phyloP scores from a whole-genome alignment of 2,113 vertebrate genomes.

The Scophthalmus maximus region DNA sequence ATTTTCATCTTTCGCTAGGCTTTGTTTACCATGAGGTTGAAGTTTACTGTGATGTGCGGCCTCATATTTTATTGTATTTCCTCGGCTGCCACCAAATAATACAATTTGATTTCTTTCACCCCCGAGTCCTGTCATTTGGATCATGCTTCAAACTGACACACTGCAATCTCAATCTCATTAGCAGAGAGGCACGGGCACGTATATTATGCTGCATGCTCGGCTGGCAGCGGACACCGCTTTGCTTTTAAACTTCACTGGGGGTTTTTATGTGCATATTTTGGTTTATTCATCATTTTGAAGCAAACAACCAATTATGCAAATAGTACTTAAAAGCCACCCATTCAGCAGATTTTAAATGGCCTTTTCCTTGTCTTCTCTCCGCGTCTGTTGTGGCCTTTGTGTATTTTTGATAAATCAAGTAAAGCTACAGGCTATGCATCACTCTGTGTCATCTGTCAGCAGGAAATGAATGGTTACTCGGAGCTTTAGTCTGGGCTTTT shows the following conservation, averaged over 20 bases:
- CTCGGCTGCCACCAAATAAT: slow-evolving; percentile 27
- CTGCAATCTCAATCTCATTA: slow-evolving; percentile 67
- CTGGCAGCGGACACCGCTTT: slow-evolving; percentile 56
- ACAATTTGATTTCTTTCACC: slow-evolving; percentile 16
- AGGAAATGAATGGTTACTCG: slow-evolving; percentile 66
- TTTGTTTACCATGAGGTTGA: slow-evolving; percentile 8
- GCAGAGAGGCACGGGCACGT: slow-evolving; percentile 28
- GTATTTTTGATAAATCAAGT: slow-evolving; percentile 78
- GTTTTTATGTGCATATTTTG: slow-evolving; percentile 65
- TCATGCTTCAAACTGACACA: slow-evolving; percentile 54
- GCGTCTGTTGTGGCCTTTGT: slow-evolving; percentile 64
- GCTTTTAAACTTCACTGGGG: slow-evolving; percentile 60
- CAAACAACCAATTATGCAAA: slow-evolving; percentile 83
- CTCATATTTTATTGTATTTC: slow-evolving; percentile 37
- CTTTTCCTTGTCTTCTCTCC: slow-evolving; percentile 60
- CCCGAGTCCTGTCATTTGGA: slow-evolving; percentile 24
- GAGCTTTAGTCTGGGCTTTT: slow-evolving; percentile 56
- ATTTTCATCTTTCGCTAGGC: neutral
- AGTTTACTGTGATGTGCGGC: slow-evolving; percentile 8
- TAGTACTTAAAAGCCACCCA: slow-evolving; percentile 60
- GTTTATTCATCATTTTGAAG: slow-evolving; percentile 81
- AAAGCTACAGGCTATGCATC: slow-evolving; percentile 69
- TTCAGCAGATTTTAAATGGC: slow-evolving; percentile 78
- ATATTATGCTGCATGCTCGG: slow-evolving; percentile 61
- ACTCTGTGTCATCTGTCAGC: slow-evolving; percentile 69